Conservation (phyloP, 2,113 vertebrate genomes). For the Aldabrachelys gigantea region DNA sequence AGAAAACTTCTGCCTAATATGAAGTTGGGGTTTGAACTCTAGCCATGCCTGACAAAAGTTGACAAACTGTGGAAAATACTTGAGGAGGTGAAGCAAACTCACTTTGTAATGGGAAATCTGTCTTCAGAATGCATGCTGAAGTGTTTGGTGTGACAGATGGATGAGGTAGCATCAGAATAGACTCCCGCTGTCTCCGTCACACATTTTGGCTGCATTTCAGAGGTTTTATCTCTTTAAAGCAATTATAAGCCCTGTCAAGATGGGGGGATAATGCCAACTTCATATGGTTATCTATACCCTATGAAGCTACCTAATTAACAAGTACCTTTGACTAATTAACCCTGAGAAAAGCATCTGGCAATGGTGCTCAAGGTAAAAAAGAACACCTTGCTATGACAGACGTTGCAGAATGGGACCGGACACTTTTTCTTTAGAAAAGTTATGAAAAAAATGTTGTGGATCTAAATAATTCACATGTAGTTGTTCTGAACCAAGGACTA, state of each 20-base stretch:
- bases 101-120: slow-evolving; percentile 31
- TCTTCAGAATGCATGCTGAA: slow-evolving; percentile 28
- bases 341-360: slow-evolving; percentile 48
- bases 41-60: neutral
- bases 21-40: neutral
- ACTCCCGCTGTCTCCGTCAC: slow-evolving; percentile 35
- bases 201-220: neutral
- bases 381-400: neutral
- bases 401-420: neutral
- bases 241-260: slow-evolving; percentile 33
- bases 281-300: slow-evolving; percentile 7
- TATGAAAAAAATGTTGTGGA: neutral
- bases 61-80: neutral
- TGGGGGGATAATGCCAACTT: neutral
- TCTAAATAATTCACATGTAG: neutral
- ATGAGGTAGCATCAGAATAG: neutral
- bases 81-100: slow-evolving; percentile 11
- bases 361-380: neutral
- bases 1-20: neutral
- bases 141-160: slow-evolving; percentile 58
- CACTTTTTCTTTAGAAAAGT: neutral
- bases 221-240: slow-evolving; percentile 32
- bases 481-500: neutral
- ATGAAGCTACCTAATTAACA: slow-evolving; percentile 60
- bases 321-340: slow-evolving; percentile 54